These are phyloP conservation scores for Panopea generosa DNA, from an alignment of 2,888 invertebrate genomes.

Conservation along the genomic window DNA sequence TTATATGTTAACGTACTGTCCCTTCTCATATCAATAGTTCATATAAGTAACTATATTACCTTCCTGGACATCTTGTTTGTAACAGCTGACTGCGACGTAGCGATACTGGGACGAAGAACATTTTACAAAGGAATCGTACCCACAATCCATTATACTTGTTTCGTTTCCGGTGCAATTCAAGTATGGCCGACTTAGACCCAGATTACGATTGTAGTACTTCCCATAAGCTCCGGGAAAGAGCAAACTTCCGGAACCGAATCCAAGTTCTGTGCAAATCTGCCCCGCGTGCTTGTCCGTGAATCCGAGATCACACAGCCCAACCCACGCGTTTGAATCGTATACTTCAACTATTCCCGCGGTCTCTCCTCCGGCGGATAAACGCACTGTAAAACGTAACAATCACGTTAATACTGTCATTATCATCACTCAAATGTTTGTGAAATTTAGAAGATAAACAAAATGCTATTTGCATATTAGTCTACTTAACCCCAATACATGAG, in stretches of 20 bases:
- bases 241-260: conserved; percentile 84
- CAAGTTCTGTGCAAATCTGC: conserved; percentile 90
- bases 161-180: conserved; percentile 67
- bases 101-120: conserved; percentile 61
- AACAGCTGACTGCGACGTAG: conserved; percentile 71
- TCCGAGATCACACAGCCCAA: conserved; percentile 90
- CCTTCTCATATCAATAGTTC: neutral
- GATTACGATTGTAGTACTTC: conserved; percentile 49
- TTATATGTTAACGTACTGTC: too few relatives aligned
- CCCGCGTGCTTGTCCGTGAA: conserved; percentile 89
- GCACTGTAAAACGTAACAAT: conserved; percentile 54
- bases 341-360: conserved; percentile 68
- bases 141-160: conserved; percentile 65
- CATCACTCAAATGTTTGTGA: too few relatives aligned
- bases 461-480: too few relatives aligned
- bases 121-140: conserved; percentile 42
- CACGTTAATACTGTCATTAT: too few relatives aligned
- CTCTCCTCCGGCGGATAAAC: conserved; percentile 51
- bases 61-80: neutral
- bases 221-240: conserved; percentile 67
- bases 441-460: too few relatives aligned
- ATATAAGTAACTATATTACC: too few relatives aligned
- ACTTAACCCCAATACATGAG: too few relatives aligned
- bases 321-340: conserved; percentile 87
- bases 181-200: conserved; percentile 56